Evolutionary conservation across 37 sponge, comb jelly and placozoan species (phyloP).

Genomic region (Lycopodina hypogea): DNA sequence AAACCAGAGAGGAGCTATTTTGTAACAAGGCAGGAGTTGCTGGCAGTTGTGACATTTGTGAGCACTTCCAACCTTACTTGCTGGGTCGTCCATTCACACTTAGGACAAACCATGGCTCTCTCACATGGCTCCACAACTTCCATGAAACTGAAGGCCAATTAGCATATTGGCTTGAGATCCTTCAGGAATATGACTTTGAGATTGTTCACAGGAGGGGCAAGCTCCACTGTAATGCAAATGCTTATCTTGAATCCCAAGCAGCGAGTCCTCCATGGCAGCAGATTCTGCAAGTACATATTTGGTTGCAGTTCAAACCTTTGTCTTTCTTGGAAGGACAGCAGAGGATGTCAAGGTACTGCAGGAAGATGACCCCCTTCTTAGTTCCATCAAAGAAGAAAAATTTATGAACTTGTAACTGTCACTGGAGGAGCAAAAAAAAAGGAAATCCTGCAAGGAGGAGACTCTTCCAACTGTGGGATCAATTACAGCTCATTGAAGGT

Average conservation of each 20-base stretch:
- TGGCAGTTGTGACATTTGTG: constrained; percentile 2
- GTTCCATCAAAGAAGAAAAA: background rate
- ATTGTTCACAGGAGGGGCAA: background rate
- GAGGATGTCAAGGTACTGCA: background rate
- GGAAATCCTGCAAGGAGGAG: no score
- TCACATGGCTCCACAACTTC: constrained; percentile 15
- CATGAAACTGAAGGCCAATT: constrained; percentile 22
- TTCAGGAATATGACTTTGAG: constrained; percentile 3
- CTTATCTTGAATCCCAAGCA: background rate
- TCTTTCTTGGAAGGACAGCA: no score
- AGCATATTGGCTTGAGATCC: constrained; percentile 4
- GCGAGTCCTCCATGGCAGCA: background rate
- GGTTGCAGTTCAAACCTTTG: no score
- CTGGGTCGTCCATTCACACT: background rate
- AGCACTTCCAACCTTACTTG: constrained; percentile 12
- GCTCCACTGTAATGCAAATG: background rate
- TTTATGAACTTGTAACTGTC: background rate
- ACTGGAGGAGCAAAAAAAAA: background rate
- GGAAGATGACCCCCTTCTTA: background rate
- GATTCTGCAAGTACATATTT: no score
- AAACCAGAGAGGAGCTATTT: constrained; percentile 1
- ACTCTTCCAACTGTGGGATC: background rate
- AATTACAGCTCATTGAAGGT: background rate
- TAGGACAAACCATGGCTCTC: constrained; percentile 9
- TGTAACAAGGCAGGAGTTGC: constrained; percentile 16